Evolutionary conservation across 1,140 invertebrate species (phyloP).

Genomic region (Cataglyphis hispanica): DNA sequence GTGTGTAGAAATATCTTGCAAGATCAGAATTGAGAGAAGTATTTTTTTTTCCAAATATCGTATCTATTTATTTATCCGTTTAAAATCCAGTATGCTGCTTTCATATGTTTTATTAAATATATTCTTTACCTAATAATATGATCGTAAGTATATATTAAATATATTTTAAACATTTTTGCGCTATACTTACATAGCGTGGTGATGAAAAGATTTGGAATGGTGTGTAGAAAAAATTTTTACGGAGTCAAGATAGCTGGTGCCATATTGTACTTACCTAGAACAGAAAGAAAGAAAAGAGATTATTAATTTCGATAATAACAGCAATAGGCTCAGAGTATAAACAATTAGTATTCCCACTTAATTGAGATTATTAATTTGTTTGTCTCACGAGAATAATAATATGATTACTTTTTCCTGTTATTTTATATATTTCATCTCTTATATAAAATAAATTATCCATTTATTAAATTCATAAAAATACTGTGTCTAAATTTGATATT

Average conservation of each 20-base stretch:
- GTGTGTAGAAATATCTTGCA: not conserved
- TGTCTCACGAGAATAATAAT: not conserved
- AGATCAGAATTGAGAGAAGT: not conserved
- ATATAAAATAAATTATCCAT: conserved; percentile 3
- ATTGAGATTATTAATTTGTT: too few relatives aligned
- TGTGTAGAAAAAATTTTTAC: not conserved
- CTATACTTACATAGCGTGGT: conserved; percentile 57
- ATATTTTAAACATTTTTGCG: conserved; percentile 52
- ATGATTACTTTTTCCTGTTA: not conserved
- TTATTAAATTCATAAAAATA: not conserved
- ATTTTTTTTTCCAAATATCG: not conserved
- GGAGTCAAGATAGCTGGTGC: not conserved
- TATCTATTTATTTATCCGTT: not conserved
- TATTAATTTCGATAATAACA: not conserved
- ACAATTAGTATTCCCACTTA: too few relatives aligned
- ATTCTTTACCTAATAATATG: not conserved
- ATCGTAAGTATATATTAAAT: conserved; percentile 21
- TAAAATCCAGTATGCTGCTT: not conserved
- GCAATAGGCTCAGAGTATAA: too few relatives aligned
- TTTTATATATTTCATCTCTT: not conserved
- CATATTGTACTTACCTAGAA: conserved; percentile 77
- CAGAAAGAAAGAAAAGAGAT: conserved; percentile 69
- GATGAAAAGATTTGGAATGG: not conserved
- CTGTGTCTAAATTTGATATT: not conserved
- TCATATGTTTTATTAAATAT: not conserved